Conservation (phyloP, 2,797 vertebrate genomes). For the Pteronotus mesoamericanus region DNA sequence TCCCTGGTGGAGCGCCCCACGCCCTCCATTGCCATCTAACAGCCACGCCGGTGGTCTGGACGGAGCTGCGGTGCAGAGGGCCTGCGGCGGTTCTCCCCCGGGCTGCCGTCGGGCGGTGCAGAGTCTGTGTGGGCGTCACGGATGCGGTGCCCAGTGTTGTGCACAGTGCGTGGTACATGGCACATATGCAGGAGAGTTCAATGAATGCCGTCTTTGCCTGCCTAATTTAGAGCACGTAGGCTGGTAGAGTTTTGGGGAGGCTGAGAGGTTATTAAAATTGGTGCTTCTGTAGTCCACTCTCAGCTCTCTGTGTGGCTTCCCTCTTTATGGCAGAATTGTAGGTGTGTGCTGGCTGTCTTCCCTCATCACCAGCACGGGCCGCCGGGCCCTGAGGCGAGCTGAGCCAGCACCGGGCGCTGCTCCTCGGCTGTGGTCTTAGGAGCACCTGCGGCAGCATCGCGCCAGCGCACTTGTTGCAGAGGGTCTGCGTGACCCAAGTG, state of each 20-base stretch:
- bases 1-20: not conserved
- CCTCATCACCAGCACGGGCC: rapidly evolving
- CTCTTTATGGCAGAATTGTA: not conserved
- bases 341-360: not conserved
- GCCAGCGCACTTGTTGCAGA: not conserved
- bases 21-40: not conserved
- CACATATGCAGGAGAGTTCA: not conserved
- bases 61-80: not conserved
- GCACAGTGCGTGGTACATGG: not conserved
- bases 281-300: not conserved
- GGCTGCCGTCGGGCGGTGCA: not conserved
- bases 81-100: not conserved
- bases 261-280: not conserved
- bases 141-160: not conserved
- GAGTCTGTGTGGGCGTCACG: not conserved
- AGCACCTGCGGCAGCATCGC: rapidly evolving
- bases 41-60: not conserved
- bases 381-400: not conserved
- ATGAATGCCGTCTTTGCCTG: not conserved
- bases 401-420: not conserved
- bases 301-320: not conserved
- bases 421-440: not conserved
- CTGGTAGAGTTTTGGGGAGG: not conserved
- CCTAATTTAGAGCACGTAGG: not conserved
- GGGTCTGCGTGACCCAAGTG: not conserved